phyloP scores from a whole-genome alignment of 2,888 invertebrate species.

The Spodoptera littoralis region DNA sequence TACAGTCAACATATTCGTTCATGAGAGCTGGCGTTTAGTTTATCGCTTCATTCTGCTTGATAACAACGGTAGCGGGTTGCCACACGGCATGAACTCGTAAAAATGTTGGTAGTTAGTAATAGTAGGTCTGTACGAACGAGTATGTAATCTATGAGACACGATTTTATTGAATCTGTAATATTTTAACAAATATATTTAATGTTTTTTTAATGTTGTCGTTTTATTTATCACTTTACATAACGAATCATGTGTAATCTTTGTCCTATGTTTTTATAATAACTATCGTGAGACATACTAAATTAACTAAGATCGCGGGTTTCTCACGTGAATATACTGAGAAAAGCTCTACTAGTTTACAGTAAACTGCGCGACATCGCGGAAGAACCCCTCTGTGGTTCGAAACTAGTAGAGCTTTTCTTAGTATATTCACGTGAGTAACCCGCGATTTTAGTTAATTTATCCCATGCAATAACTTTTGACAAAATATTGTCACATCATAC shows the following conservation, averaged over 20 bases:
- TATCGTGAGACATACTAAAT: too few relatives aligned
- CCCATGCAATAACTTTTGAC: too few relatives aligned
- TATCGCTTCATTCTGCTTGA: slow-evolving; percentile 59
- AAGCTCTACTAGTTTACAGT: too few relatives aligned
- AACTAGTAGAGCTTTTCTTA: too few relatives aligned
- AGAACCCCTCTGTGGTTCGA: too few relatives aligned
- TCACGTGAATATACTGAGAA: too few relatives aligned
- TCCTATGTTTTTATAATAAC: too few relatives aligned
- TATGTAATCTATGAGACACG: slow-evolving; percentile 72
- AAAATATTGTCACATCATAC: too few relatives aligned
- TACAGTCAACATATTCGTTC: slow-evolving; percentile 9
- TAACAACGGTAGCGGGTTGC: slow-evolving; percentile 55
- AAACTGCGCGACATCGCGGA: too few relatives aligned
- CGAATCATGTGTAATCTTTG: neutral
- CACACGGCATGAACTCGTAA: slow-evolving; percentile 48
- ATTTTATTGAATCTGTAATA: slow-evolving; percentile 88
- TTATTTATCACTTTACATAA: slow-evolving; percentile 23
- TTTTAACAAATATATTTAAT: slow-evolving; percentile 88
- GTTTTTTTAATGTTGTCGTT: slow-evolving; percentile 71
- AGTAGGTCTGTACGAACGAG: slow-evolving; percentile 19
- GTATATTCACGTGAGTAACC: too few relatives aligned
- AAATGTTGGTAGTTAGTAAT: slow-evolving; percentile 34
- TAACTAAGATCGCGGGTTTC: too few relatives aligned
- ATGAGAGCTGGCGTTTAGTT: slow-evolving; percentile 49
- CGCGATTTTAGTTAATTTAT: too few relatives aligned